Conservation (phyloP, 2,888 invertebrate species). For the Nipponacmea schrenckii region DNA sequence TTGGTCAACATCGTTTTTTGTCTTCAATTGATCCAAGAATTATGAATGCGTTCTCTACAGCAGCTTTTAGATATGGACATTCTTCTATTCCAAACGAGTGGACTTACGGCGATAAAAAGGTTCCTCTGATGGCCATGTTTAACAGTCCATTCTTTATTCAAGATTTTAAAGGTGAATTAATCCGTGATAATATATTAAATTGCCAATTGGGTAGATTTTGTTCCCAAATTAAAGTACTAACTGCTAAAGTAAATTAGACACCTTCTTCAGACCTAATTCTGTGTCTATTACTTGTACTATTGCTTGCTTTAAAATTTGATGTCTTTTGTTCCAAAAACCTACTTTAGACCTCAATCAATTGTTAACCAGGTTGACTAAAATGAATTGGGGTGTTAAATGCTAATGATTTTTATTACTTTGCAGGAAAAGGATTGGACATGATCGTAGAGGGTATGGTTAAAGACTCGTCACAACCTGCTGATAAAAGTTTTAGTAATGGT, state of each 20-base stretch:
- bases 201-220: no score
- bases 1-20: neutral
- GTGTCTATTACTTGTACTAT: no score
- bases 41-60: conserved; percentile 53
- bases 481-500: neutral
- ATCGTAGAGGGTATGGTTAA: conserved; percentile 17
- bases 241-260: no score
- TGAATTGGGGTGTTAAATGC: no score
- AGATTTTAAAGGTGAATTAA: neutral
- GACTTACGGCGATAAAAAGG: neutral
- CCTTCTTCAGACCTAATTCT: no score
- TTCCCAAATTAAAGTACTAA: no score
- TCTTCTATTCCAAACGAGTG: conserved; percentile 14
- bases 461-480: neutral
- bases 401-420: neutral
- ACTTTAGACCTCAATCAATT: no score
- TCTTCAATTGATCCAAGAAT: conserved; percentile 10
- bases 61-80: conserved; percentile 59
- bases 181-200: neutral
- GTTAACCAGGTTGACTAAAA: no score
- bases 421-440: conserved; percentile 2
- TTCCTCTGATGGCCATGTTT: neutral
- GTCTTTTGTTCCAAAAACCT: no score
- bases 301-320: no score
- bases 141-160: conserved; percentile 12